Evolutionary conservation across 2,888 invertebrate species (phyloP).

Genomic region (Pantelozetes paolii): DNA sequence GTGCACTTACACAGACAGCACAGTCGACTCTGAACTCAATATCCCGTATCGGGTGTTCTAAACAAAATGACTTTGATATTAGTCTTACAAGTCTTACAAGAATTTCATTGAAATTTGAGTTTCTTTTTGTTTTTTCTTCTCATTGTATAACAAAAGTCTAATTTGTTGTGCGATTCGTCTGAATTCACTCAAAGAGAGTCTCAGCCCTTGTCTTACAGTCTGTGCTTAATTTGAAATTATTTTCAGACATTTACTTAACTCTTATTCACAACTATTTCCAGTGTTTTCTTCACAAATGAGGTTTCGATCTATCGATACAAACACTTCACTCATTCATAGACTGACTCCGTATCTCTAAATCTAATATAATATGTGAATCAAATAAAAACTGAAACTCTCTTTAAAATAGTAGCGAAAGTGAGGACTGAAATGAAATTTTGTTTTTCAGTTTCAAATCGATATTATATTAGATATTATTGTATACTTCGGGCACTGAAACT

Average conservation of each 20-base stretch:
- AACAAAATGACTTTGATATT: constrained; percentile 13
- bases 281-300: neutral
- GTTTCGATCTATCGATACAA: constrained; percentile 17
- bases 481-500: neutral
- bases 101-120: neutral
- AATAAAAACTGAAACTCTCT: neutral
- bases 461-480: neutral
- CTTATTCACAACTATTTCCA: too few species aligned
- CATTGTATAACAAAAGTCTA: neutral
- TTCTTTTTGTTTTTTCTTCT: neutral
- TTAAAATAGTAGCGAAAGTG: neutral
- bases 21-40: neutral
- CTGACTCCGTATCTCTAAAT: neutral
- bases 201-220: neutral
- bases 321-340: neutral
- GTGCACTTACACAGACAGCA: neutral
- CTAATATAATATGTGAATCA: neutral
- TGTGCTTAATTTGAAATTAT: neutral
- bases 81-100: neutral
- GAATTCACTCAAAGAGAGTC: neutral
- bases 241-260: neutral
- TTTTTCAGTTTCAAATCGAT: neutral
- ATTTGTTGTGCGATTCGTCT: neutral
- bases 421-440: neutral
- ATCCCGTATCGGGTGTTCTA: neutral